Evolutionary conservation across 2,888 invertebrate genomes (phyloP), one percentile per base, ranked within the genome.

Genomic region (Periphyllus acericola): DNA sequence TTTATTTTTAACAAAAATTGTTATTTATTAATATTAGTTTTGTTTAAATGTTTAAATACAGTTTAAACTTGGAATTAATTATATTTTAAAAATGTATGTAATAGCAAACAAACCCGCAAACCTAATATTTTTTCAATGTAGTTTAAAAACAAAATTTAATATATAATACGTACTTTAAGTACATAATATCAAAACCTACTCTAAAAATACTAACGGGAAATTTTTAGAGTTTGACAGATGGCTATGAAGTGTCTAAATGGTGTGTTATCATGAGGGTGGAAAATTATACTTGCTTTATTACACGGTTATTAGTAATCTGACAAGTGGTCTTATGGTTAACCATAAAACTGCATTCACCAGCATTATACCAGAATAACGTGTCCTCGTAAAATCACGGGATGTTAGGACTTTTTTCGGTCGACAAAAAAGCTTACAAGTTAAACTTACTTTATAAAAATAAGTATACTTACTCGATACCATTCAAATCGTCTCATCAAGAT

Each of bases 261-360:
- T 40, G 76, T 66, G 17, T 75, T 82, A 66, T 17, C 0, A 34
- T n/a, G 79, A 86, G 85, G 79, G 85, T 86, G 68, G 52, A 86
- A 68, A 86, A 86, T 86, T 79, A 79, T 79, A 86, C 55, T 79
- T 86, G 79, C 85, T 86, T 86, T 86, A 86, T 86, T 79, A 79
- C 79, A 71, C 29, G 85, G 71, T 71, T 86, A 86, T 86, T 86
- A 86, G 46, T 76, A 84, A 79, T 85, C 85, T 55, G 85, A 85
- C 85, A 85, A 85, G 85, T 85, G 85, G 85, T 79, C 78, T 85
- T 85, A 85, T 79, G 84, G 76, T 76, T 84, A 71, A 21, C n/a
- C 55, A 79, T 85, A 79, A 85, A 79, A 85, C 71, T 71, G 85
- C 36, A 79, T 85, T 79, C 55, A 9, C 55, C 21, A 85, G 52